Conservation (phyloP, 2,888 invertebrate species). For the Balanococcus diminutus region DNA sequence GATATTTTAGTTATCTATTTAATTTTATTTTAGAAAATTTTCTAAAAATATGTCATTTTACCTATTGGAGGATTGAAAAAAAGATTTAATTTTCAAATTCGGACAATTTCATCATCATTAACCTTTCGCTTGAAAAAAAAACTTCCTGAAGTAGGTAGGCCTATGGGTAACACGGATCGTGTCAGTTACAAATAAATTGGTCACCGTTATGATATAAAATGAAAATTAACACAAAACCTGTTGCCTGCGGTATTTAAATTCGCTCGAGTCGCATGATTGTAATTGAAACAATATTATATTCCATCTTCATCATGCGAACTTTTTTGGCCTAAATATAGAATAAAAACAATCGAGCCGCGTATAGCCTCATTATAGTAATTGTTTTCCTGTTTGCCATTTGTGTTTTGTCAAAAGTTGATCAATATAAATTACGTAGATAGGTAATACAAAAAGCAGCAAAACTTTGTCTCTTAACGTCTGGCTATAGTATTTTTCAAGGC, state of each 20-base stretch:
- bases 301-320: background rate
- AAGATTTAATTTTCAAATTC: no score
- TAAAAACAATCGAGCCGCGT: background rate
- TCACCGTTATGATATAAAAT: background rate
- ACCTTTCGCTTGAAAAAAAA: background rate
- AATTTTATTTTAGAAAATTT: no score
- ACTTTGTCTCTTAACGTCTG: background rate
- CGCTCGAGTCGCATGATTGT: background rate
- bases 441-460: background rate
- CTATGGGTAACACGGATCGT: background rate
- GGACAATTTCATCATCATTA: background rate
- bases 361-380: background rate
- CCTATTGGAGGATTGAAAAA: no score
- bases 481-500: background rate
- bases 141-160: background rate
- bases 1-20: no score
- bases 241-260: conserved; percentile 13
- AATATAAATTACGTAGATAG: background rate
- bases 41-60: no score
- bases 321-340: background rate
- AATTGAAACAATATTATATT: background rate
- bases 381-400: background rate
- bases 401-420: background rate
- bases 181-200: background rate
- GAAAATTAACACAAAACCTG: conserved; percentile 19